Evolutionary conservation across 2,113 vertebrate species (phyloP), one percentile per base, ranked within the genome.

Genomic region (Diadophis punctatus): DNA sequence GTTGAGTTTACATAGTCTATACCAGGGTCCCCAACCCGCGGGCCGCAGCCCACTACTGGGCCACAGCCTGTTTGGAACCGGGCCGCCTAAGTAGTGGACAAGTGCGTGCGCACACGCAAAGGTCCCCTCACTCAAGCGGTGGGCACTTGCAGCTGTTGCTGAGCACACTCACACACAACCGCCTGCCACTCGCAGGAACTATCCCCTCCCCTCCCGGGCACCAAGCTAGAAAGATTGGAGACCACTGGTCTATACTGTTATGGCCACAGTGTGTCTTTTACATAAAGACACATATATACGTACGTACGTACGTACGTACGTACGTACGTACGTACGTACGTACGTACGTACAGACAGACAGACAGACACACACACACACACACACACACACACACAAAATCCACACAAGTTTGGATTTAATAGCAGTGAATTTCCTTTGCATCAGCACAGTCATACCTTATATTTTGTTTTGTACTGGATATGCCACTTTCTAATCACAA

Each of bases 131-230:
- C 10, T 11, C 27, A 63, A 63, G 10, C 3, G 58, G 10, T 4
- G 10, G 58, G 27, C 58, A 63, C 27, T 27, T 30, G 27, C 27
- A 10, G 11, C 27, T 7, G 8, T 27, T 1, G 11, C 60, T n/a
- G 11, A 30, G 4, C 60, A 68, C 11, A n/a, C 11, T 63, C 1
- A 1, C 1, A 2, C 10, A 0, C 10, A 63, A 11, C 4, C 4
- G 30, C 11, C 30, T n/a, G 11, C 11, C 11, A 68, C 12, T 68
- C 4, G 4, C 60, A n/a, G 12, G 60, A 63, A 27, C 56, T 10
- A 60, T 60, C 56, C 56, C 56, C 12, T 16, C 4, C 4, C 4
- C 30, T 0, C 12, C 60, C 12, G 1, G 30, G 60, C 60, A n/a
- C 27, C 27, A 14, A 68, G 11, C 27, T 63, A 63, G 30, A 68